phyloP scores from a whole-genome alignment of 2,797 vertebrate genomes.

The Lacerta bilineata region DNA sequence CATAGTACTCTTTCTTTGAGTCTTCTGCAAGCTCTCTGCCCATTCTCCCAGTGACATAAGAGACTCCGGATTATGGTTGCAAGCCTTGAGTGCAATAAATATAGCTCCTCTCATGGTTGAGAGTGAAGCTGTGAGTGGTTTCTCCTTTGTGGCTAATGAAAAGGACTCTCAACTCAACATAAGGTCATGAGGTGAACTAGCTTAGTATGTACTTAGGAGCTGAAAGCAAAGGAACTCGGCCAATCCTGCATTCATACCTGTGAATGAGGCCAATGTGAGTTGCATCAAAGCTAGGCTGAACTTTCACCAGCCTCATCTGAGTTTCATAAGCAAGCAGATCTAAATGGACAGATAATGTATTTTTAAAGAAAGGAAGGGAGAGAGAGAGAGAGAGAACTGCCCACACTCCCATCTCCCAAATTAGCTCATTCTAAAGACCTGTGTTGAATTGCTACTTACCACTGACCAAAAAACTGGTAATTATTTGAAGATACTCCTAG shows the following conservation, averaged over 20 bases:
- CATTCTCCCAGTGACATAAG: background rate
- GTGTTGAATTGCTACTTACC: conserved; percentile 60
- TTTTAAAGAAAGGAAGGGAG: background rate
- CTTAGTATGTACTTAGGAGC: conserved; percentile 20
- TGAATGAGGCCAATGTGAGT: conserved; percentile 11
- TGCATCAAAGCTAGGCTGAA: conserved; percentile 42
- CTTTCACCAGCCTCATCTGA: conserved; percentile 48
- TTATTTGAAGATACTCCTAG: conserved; percentile 55
- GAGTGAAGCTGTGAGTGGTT: conserved; percentile 28
- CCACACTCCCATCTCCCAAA: conserved; percentile 49
- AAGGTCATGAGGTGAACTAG: conserved; percentile 30
- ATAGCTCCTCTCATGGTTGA: conserved; percentile 16
- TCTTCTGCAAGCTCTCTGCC: conserved; percentile 27
- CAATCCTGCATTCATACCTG: conserved; percentile 6
- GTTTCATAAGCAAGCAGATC: conserved; percentile 55
- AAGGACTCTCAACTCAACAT: conserved; percentile 38
- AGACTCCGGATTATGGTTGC: conserved; percentile 10
- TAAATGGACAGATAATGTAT: conserved; percentile 52
- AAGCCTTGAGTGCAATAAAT: conserved; percentile 27
- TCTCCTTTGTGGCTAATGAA: conserved; percentile 33
- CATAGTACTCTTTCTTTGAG: background rate
- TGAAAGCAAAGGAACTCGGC: conserved; percentile 43
- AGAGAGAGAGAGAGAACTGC: background rate
- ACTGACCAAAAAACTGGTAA: conserved; percentile 63
- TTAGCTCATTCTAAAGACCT: conserved; percentile 56